Evolutionary conservation across 2,888 invertebrate species (phyloP), one percentile per base, ranked within the genome.

Genomic region (Carpatolechia fugitivella): DNA sequence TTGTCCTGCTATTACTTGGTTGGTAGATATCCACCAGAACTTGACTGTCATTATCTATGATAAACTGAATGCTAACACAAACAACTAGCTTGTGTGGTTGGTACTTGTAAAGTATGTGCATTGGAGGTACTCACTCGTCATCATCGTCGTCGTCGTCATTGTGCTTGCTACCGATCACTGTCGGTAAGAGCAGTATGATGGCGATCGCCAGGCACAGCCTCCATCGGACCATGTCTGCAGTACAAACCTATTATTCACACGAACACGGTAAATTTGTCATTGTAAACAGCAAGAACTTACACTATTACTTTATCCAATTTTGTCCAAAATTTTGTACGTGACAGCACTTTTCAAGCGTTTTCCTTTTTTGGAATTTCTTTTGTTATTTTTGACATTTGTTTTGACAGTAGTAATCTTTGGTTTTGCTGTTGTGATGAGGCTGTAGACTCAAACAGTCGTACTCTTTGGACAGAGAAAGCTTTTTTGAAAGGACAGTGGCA

Each of bases 241-340:
- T 16, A 3, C 16, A 52, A 18, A 14, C 29, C 14, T 58, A 63
- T 67, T 76, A 74, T 61, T 68, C 69, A 60, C 65, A 60, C 61
- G 55, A 60, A 75, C 77, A 80, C 84, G 65, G 70, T 74, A 69
- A 68, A 82, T 87, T 87, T 87, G 72, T 78, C 88, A 88, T 88
- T 81, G 82, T 86, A 74, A 61, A 62, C 69, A 72, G 71, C 65
- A 80, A 82, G 74, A 66, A 62, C 63, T 66, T 57, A 60, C 62
- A 56, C 63, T 62, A 63, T 64, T 62, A 65, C 68, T 66, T 62
- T 62, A 68, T 72, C 55, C 24, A 44, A 5, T n/a, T 44, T 44
- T 20, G 29, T 13, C 44, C 60, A 67, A 66, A 73, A 72, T 75
- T 74, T 76, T 75, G 68, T 68, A 65, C 65, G 58, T 82, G 86